phyloP scores from a whole-genome alignment of 2,113 vertebrate genomes.

The Bujurquina vittata region DNA sequence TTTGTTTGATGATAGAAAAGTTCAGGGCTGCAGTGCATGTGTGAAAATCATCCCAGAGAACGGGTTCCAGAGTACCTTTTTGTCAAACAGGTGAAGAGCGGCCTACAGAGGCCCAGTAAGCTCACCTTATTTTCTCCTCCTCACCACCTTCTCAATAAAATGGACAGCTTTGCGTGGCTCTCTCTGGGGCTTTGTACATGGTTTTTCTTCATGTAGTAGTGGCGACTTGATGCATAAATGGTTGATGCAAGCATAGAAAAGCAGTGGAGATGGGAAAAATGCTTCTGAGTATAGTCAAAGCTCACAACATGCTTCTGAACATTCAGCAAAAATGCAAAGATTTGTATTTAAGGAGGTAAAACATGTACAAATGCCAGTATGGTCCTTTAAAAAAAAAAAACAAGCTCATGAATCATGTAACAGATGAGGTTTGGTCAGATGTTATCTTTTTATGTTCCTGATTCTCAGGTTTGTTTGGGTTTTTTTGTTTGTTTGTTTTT shows the following conservation, averaged over 20 bases:
- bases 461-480: neutral
- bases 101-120: too few relatives aligned
- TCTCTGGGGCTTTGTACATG: neutral
- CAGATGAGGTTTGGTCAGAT: neutral
- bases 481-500: fast-evolving
- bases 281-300: neutral
- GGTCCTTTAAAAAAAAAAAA: neutral
- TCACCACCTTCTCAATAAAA: too few relatives aligned
- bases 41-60: neutral
- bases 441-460: neutral
- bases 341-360: neutral
- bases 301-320: neutral
- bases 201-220: neutral
- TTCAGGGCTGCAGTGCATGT: neutral
- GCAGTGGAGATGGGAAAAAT: neutral
- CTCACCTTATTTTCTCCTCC: neutral
- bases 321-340: neutral
- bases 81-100: too few relatives aligned
- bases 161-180: neutral
- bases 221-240: neutral
- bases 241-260: neutral
- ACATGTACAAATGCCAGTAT: neutral
- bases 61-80: neutral
- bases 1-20: neutral
- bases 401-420: neutral